Evolutionary conservation across 64 coral and sea anemone genomes (phyloP).

Genomic region (Pocillopora damicornis): DNA sequence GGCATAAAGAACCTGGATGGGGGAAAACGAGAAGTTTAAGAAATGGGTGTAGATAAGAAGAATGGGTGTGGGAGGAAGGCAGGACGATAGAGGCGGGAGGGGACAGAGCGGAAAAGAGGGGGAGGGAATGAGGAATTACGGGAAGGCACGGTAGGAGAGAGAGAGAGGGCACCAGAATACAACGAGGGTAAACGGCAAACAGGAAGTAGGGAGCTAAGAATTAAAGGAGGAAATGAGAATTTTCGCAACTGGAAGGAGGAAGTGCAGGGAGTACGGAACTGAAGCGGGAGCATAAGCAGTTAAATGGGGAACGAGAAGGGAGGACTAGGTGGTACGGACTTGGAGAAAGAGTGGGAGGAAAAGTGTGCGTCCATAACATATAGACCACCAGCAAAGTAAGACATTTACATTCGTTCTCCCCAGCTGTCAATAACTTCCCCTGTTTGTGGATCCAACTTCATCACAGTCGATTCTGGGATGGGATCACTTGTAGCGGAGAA

Average conservation of each 20-base stretch:
- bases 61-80: neutral
- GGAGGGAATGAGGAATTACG: neutral
- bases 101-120: neutral
- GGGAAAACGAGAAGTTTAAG: neutral
- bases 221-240: too few species aligned
- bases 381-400: neutral
- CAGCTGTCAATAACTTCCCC: slow-evolving; percentile 48
- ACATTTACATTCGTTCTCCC: slow-evolving; percentile 68
- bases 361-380: too few species aligned
- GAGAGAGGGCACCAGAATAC: too few species aligned
- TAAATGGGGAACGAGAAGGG: too few species aligned
- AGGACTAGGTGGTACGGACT: too few species aligned
- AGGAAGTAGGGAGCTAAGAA: too few species aligned
- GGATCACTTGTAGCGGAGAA: slow-evolving; percentile 3
- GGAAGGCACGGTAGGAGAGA: too few species aligned
- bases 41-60: too few species aligned
- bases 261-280: neutral
- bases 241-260: neutral
- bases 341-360: too few species aligned
- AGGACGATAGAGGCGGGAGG: too few species aligned
- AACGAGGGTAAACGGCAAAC: too few species aligned
- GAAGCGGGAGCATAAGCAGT: too few species aligned
- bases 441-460: slow-evolving; percentile 63
- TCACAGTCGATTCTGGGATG: slow-evolving; percentile 56
- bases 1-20: slow-evolving; percentile 84